Percentiles rank a stretch among this genome's conserved stretches.
Evolutionary conservation across 2,113 vertebrate species (phyloP).

Genomic region (Rhea americana): DNA sequence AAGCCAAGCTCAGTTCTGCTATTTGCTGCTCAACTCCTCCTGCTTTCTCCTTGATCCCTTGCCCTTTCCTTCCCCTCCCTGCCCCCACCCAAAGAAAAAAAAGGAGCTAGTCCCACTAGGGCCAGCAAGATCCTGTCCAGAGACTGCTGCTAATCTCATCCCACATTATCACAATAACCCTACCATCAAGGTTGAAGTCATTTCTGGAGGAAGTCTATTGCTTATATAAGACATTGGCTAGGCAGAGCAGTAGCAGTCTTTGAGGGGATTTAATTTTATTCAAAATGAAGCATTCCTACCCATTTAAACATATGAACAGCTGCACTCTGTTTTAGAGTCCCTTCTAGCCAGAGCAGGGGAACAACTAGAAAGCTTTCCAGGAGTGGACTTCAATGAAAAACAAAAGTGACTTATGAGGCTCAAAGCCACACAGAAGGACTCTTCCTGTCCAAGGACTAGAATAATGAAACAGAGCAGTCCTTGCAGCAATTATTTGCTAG

Average conservation of each 20-base stretch:
- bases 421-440: neutral
- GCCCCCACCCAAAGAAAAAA: neutral
- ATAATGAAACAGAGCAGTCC: neutral
- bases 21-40: neutral
- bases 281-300: neutral
- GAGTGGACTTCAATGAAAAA: neutral
- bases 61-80: neutral
- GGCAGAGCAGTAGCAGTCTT: neutral
- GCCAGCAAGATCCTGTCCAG: neutral
- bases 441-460: neutral
- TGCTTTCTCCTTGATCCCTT: neutral
- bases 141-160: accelerated
- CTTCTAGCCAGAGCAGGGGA: neutral
- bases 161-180: neutral
- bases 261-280: neutral
- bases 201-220: neutral
- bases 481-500: neutral
- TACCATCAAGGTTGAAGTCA: neutral
- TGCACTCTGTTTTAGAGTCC: neutral
- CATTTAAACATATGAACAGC: neutral
- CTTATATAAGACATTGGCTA: accelerated
- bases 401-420: neutral
- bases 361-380: conserved; percentile 10
- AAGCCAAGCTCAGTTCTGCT: neutral
- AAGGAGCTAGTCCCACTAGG: neutral